phyloP scores from a whole-genome alignment of 1,140 invertebrate genomes.

The Drosophila busckii region DNA sequence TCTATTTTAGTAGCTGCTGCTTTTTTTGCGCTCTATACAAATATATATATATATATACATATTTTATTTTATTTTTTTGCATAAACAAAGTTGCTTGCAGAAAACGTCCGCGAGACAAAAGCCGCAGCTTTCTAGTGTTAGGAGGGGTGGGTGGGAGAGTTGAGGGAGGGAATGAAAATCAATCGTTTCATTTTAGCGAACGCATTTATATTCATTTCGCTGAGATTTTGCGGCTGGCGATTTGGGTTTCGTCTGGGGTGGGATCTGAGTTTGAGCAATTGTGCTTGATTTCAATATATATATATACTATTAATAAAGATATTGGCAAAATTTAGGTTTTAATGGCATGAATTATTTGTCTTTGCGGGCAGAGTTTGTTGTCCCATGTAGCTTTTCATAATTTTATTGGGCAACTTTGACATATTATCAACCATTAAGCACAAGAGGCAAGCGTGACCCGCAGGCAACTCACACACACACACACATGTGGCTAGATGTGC shows the following conservation, averaged over 20 bases:
- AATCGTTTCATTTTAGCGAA: slow-evolving; percentile 69
- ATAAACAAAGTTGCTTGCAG: no score
- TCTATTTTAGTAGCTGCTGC: no score
- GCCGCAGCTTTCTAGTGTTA: neutral
- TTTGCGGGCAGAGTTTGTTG: slow-evolving; percentile 15
- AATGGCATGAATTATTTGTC: no score
- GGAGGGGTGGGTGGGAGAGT: neutral
- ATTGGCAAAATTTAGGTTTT: no score
- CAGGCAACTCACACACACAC: slow-evolving; percentile 38
- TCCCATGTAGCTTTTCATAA: slow-evolving; percentile 66
- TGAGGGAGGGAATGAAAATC: slow-evolving; percentile 46
- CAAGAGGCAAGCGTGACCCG: slow-evolving; percentile 62
- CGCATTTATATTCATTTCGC: slow-evolving; percentile 75
- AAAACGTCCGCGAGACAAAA: slow-evolving; percentile 32
- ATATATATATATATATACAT: no score
- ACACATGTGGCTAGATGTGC: slow-evolving; percentile 9
- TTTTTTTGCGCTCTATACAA: no score
- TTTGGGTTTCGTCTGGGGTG: neutral
- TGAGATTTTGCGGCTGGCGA: slow-evolving; percentile 45
- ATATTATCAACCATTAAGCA: slow-evolving; percentile 75
- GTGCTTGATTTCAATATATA: slow-evolving; percentile 53
- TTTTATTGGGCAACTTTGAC: slow-evolving; percentile 77
- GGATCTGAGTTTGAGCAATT: neutral
- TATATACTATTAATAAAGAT: slow-evolving; percentile 35
- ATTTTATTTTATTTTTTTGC: no score